phyloP scores from a whole-genome alignment of 2,113 vertebrate genomes.

The Noctilio leporinus region DNA sequence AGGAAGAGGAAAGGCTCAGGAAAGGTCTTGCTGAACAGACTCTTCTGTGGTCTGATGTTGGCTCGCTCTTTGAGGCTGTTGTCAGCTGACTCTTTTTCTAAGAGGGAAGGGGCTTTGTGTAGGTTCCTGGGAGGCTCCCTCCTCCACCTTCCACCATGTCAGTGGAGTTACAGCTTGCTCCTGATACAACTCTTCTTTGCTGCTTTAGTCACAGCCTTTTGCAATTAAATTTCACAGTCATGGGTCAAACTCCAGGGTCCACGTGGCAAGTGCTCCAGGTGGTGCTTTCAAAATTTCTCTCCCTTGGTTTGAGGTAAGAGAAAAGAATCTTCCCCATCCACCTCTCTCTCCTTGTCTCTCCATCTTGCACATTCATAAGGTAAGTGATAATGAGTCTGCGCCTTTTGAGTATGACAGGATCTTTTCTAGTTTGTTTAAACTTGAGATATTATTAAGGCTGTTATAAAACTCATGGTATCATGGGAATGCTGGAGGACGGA shows the following conservation, averaged over 20 bases:
- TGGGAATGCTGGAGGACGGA: background rate
- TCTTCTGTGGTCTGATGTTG: background rate
- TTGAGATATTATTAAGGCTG: background rate
- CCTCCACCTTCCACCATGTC: no score
- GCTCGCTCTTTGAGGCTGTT: background rate
- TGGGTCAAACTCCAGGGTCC: background rate
- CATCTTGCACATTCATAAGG: background rate
- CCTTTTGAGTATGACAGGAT: background rate
- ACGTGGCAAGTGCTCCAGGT: background rate
- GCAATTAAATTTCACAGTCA: background rate
- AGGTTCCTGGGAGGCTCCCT: background rate
- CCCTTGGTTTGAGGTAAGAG: background rate
- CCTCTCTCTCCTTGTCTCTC: background rate
- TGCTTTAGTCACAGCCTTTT: background rate
- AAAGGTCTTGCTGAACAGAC: background rate
- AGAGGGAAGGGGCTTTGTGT: background rate
- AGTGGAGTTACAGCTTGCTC: background rate
- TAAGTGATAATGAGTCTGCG: background rate
- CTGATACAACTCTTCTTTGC: background rate
- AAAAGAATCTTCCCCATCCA: background rate
- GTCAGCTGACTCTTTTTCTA: background rate
- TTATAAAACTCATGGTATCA: background rate
- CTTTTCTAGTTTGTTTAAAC: background rate
- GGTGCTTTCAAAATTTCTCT: background rate
- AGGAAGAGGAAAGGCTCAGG: background rate